These are phyloP conservation scores for Gortyna flavago DNA, from an alignment of 2,888 invertebrate genomes.

Conservation along the genomic window DNA sequence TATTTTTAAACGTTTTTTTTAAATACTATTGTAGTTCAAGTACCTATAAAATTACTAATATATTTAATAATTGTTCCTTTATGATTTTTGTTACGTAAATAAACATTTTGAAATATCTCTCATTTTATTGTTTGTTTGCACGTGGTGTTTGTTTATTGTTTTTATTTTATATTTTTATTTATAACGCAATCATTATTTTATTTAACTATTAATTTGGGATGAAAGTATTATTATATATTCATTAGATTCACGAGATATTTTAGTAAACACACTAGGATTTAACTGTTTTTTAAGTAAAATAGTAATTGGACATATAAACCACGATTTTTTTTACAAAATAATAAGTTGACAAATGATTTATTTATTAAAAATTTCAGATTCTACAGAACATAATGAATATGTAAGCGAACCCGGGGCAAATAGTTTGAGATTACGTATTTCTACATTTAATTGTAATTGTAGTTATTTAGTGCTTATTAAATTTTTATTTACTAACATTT, in stretches of 20 bases:
- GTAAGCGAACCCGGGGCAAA: slow-evolving; percentile 65
- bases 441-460: slow-evolving; percentile 58
- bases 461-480: slow-evolving; percentile 67
- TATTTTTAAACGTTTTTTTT: not conserved
- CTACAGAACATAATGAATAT: slow-evolving; percentile 76
- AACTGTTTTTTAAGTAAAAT: slow-evolving; percentile 1
- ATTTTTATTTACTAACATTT: slow-evolving; percentile 62
- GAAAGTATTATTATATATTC: slow-evolving; percentile 42
- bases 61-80: slow-evolving; percentile 20
- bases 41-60: slow-evolving; percentile 11
- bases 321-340: slow-evolving; percentile 3
- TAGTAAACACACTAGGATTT: slow-evolving; percentile 8
- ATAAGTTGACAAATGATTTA: slow-evolving; percentile 45
- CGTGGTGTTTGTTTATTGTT: slow-evolving; percentile 27
- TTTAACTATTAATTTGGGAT: slow-evolving; percentile 32
- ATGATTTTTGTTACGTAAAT: slow-evolving; percentile 43
- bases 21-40: slow-evolving; percentile 8
- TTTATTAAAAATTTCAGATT: slow-evolving; percentile 73
- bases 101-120: slow-evolving; percentile 35
- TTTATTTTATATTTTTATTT: slow-evolving; percentile 15
- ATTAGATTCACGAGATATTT: slow-evolving; percentile 38
- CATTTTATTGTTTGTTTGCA: slow-evolving; percentile 48
- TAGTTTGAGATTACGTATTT: slow-evolving; percentile 49
- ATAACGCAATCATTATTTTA: slow-evolving; percentile 5
- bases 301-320: not conserved